Percentiles rank a stretch among this genome's conserved stretches.
Evolutionary conservation across 2,113 vertebrate species (phyloP).

Genomic region (Athene noctua): DNA sequence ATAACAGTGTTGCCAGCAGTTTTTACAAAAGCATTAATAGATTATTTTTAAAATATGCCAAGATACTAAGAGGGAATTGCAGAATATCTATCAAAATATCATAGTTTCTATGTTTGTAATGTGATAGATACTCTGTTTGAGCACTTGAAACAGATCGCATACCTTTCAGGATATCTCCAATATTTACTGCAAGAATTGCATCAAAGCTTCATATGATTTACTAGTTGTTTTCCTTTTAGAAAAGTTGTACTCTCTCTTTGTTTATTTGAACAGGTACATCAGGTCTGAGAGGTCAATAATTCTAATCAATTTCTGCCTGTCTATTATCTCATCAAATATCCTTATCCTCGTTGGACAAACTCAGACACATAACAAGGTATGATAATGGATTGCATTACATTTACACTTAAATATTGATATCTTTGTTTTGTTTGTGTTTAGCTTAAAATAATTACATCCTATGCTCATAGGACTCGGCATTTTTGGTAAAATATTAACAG

Average conservation of each 20-base stretch:
- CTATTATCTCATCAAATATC: conserved; percentile 98
- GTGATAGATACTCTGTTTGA: not conserved
- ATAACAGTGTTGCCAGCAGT: not conserved
- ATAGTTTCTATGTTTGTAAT: not conserved
- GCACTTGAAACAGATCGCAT: not conserved
- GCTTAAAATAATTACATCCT: not conserved
- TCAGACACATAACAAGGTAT: conserved; percentile 97
- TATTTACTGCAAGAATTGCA: not conserved
- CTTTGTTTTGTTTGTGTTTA: not conserved
- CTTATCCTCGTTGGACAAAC: conserved; percentile 98
- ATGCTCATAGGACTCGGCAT: not conserved
- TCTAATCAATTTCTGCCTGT: conserved; percentile 98
- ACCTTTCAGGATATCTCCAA: not conserved
- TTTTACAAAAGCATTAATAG: not conserved
- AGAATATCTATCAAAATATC: not conserved
- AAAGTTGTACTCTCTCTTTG: conserved; percentile 7
- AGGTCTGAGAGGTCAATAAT: conserved; percentile 98
- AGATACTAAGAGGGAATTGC: not conserved
- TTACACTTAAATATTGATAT: not conserved
- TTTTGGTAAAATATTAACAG: conserved; percentile 29
- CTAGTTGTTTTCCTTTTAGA: not conserved
- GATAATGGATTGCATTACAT: conserved; percentile 42
- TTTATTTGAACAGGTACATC: conserved; percentile 86
- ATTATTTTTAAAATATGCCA: not conserved
- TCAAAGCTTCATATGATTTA: not conserved